A percentile compares a stretch with the other conserved stretches of the same genome.
These are phyloP conservation scores for Apodemus sylvaticus DNA, from an alignment of 2,113 vertebrate genomes.

Conservation along the genomic window DNA sequence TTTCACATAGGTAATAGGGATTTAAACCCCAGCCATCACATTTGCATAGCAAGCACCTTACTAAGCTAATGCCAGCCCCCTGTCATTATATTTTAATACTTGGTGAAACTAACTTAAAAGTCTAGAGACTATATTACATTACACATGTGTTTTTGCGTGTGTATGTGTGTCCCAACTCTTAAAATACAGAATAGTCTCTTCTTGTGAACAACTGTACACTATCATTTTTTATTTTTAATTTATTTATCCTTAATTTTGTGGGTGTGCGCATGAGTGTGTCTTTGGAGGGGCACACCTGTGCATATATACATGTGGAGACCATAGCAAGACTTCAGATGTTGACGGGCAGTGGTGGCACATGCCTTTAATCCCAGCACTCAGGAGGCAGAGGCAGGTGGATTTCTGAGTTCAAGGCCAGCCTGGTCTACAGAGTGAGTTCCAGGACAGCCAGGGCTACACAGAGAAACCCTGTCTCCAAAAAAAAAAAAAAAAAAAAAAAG, in stretches of 20 bases:
- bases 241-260: neutral
- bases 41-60: neutral
- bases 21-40: neutral
- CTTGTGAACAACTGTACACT: neutral
- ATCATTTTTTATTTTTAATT: neutral
- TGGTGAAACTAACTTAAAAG: conserved; percentile 45
- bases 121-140: conserved; percentile 27
- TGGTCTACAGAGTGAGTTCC: too few species aligned
- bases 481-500: too few species aligned
- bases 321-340: too few species aligned
- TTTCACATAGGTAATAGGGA: neutral
- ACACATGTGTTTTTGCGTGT: neutral
- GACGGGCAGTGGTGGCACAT: too few species aligned
- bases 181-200: conserved; percentile 32
- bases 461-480: too few species aligned
- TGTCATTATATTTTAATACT: conserved; percentile 22
- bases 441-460: too few species aligned
- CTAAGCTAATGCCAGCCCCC: neutral
- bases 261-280: neutral
- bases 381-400: too few species aligned
- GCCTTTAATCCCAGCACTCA: too few species aligned
- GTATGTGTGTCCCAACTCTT: neutral
- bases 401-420: too few species aligned
- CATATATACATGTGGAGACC: neutral
- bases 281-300: neutral